Evolutionary conservation across 2,113 vertebrate species (phyloP).

Genomic region (Semnornis frantzii): DNA sequence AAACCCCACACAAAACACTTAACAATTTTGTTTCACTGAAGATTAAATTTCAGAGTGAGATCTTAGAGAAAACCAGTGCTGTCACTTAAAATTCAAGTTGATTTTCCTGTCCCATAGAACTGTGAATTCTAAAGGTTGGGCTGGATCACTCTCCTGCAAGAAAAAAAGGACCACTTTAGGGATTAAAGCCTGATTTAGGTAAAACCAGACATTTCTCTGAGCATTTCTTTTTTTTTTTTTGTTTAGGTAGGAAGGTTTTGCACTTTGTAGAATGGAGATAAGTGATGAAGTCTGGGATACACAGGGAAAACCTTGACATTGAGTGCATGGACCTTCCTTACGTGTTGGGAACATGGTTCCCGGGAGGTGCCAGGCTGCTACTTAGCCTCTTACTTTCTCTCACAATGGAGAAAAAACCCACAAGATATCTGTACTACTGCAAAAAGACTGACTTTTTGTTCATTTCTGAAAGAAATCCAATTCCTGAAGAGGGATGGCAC

Average conservation of each 20-base stretch:
- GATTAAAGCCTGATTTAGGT: neutral
- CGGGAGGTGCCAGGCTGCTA: neutral
- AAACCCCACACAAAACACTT: neutral
- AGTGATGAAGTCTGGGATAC: neutral
- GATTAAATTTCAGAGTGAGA: neutral
- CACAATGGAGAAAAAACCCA: neutral
- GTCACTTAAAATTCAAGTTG: neutral
- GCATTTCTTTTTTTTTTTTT: neutral
- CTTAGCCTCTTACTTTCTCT: neutral
- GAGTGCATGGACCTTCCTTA: neutral
- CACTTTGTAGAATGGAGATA: neutral
- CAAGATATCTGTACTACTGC: neutral
- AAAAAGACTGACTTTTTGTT: neutral
- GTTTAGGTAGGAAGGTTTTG: neutral
- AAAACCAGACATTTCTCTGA: neutral
- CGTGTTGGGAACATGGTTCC: neutral
- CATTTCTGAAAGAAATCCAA: neutral
- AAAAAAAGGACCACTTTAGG: neutral
- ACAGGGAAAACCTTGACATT: neutral
- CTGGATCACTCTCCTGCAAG: neutral
- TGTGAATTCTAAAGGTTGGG: neutral
- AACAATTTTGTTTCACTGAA: conserved; percentile 3
- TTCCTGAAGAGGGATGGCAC: neutral
- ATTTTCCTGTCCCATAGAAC: neutral
- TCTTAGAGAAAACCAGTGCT: neutral